Base-by-base conservation (phyloP, 2,113 vertebrate genomes). In the Cercocebus atys region DNA sequence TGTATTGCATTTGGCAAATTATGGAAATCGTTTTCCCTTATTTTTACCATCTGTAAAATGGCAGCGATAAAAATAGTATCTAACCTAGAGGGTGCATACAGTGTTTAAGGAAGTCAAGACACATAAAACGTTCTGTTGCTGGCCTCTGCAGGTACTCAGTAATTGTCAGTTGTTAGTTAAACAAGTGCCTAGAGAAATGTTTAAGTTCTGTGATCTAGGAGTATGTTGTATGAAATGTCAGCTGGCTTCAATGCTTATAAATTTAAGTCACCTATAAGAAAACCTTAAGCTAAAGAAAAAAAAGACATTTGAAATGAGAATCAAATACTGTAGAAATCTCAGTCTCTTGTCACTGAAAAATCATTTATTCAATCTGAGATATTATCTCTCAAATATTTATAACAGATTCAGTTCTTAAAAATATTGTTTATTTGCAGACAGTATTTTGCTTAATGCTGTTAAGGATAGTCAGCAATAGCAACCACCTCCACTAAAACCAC, bases 21-120 rank as follows among this genome's bases (percentile, higher is more conserved):
- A 50, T 61, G 30, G 43, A 57, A 70, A 66, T 43, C 83, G 82
- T 57, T 89, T 25, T 32, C 50, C 43, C 75, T 80, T 88, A 55
- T 59, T 92, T 95, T 94, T 97, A 32, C 5, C 81, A 70, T 80
- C 76, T 83, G 27, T 83, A 84, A 96, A 97, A 76, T 95, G 61
- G 45, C 18, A 9, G 16, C 38, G 43, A 43, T 68, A 57, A 73
- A 6, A 82, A 10, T 92, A 55, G 16, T 4, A 57, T 66, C 35
- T 87, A 61, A 68, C 38, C 76, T 55, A 73, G 20, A 80, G 5
- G 23, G 2, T 40, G 13, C 30, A 55, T 16, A 7, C 68, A 57
- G 61, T 61, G 27, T 86, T 83, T 68, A 75, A 91, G 17, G 43
- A 88, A 90, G 30, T 78, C 20, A 47, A 8, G 20, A n/a, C 40